Conservation (phyloP, 2,113 vertebrate species). For the Bufo bufo region DNA sequence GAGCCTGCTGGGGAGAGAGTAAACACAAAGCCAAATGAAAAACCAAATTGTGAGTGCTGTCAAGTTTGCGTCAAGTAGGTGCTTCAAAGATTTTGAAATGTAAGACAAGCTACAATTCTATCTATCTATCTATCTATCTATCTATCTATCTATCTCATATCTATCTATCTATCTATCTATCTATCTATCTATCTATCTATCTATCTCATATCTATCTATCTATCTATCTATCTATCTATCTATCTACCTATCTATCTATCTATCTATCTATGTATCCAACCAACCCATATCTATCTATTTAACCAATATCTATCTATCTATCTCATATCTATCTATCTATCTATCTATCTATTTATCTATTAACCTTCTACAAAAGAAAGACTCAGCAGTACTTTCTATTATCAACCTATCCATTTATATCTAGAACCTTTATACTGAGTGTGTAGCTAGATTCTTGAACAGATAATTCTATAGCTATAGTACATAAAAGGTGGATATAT, state of each 20-base stretch:
- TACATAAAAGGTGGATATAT: too few relatives aligned
- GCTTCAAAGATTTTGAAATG: slow-evolving; percentile 63
- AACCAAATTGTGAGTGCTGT: slow-evolving; percentile 71
- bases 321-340: too few relatives aligned
- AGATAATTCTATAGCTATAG: too few relatives aligned
- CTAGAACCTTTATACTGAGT: too few relatives aligned
- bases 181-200: slow-evolving; percentile 20
- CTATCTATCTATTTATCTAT: too few relatives aligned
- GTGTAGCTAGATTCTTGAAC: too few relatives aligned
- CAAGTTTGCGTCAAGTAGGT: slow-evolving; percentile 72
- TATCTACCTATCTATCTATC: slow-evolving; percentile 24
- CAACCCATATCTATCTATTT: too few relatives aligned
- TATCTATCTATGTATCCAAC: slow-evolving; percentile 22
- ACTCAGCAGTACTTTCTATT: too few relatives aligned
- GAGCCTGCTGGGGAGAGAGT: slow-evolving; percentile 84
- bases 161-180: slow-evolving; percentile 19
- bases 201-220: slow-evolving; percentile 23
- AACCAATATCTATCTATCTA: too few relatives aligned
- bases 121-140: not conserved
- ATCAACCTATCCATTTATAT: too few relatives aligned
- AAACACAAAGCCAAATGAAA: slow-evolving; percentile 76
- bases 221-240: slow-evolving; percentile 3
- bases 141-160: slow-evolving; percentile 24
- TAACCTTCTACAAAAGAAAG: too few relatives aligned
- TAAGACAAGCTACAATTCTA: slow-evolving; percentile 34